Evolutionary conservation across 2,113 vertebrate genomes (phyloP), one percentile per base, ranked within the genome.

Genomic region (Mesitornis unicolor): DNA sequence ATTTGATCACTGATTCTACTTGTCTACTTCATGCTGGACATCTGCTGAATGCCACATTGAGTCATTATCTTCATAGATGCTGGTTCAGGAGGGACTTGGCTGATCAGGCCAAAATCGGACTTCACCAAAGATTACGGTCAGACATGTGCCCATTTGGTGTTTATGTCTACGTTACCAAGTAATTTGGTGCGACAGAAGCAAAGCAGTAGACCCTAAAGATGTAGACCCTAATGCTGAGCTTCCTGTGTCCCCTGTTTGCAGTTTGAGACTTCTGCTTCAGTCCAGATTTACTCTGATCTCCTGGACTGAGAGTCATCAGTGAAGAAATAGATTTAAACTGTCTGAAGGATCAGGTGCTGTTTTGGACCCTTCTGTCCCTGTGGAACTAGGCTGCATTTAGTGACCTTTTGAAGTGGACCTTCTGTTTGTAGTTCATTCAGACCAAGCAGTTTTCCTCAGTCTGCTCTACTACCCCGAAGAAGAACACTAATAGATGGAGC

Each of bases 131-230:
- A 10, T 16, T 67, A 6, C 21, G 29, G 13, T 54, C 33, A 68
- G 60, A 29, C 9, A 3, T 5, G 4, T 56, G 7, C 11, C 14
- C 20, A 4, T 64, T 47, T 3, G 3, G 8, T 16, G 22, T 9
- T 10, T 51, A 3, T 22, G 9, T 29, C n/a, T 51, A 9, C 29
- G 22, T 53, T 48, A 31, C 9, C 18, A 36, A 74, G 8, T 7
- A 33, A 69, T 74, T 33, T 53, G 26, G 11, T 36, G 16, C 16
- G 63, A 63, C 4, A 33, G 25, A 9, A 67, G 12, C 33, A 56
- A 67, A 82, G n/a, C 2, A 43, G 28, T 22, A 64, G 16, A 18
- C 16, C 56, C n/a, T n/a, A n/a, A n/a, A n/a, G 47, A 56, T 0
- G 1, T 25, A 50, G 24, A 5, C 28, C 28, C n/a, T n/a, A n/a